Evolutionary conservation across 2,888 invertebrate species (phyloP).

Genomic region (Cheilosia pagana): DNA sequence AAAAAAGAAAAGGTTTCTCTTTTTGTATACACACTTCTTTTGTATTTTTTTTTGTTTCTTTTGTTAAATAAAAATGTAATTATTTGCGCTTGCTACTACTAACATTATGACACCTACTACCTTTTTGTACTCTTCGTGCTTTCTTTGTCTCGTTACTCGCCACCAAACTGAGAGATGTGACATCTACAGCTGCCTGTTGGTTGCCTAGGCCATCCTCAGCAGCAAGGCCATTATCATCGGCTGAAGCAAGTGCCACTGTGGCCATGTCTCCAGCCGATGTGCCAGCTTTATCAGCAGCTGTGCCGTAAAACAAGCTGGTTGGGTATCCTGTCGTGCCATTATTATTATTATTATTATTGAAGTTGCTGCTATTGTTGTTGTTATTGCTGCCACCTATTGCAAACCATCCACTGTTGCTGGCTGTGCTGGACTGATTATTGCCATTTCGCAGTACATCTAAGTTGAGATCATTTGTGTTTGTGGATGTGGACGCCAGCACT

Average conservation of each 20-base stretch:
- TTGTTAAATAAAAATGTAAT: conserved; percentile 37
- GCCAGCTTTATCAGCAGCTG: conserved; percentile 49
- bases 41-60: conserved; percentile 29
- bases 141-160: conserved; percentile 81
- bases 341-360: conserved; percentile 21
- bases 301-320: conserved; percentile 62
- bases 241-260: conserved; percentile 1
- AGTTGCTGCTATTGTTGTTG: conserved; percentile 1
- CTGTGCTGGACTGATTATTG: conserved; percentile 30
- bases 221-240: conserved; percentile 19
- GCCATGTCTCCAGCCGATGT: conserved; percentile 33
- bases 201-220: conserved; percentile 40
- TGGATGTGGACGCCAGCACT: conserved; percentile 49
- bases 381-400: conserved; percentile 17
- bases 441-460: conserved; percentile 55
- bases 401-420: conserved; percentile 50
- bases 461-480: conserved; percentile 69
- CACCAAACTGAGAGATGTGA: conserved; percentile 76
- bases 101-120: conserved; percentile 82
- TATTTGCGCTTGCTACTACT: conserved; percentile 82
- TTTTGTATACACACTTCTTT: conserved; percentile 56
- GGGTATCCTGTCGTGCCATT: conserved; percentile 50
- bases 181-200: conserved; percentile 72
- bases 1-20: conserved; percentile 8
- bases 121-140: conserved; percentile 84